Evolutionary conservation across 2,797 vertebrate genomes (phyloP), one percentile per base, ranked within the genome.

Genomic region (Manis pentadactyla): DNA sequence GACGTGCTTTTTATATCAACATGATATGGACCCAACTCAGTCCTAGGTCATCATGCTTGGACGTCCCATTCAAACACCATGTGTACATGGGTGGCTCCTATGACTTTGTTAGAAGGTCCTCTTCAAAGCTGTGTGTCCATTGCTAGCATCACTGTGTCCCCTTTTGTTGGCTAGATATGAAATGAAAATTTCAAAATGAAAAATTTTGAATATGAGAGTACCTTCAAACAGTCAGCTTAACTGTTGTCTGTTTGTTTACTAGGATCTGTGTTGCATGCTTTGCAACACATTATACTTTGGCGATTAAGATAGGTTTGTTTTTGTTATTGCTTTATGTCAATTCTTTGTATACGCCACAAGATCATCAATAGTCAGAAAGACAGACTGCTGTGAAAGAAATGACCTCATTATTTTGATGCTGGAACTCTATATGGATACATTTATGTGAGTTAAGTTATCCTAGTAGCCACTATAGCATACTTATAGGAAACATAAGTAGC

Each of bases 311-410:
- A 64, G 61, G 68, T 81, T 94, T 63, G 17, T 29, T 94, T 69
- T 86, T n/a, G 19, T 63, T 77, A 55, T 39, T 94, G 37, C 49
- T 82, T 82, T 97, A 63, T 86, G n/a, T n/a, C 18, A 78, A 14
- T 89, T 92, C 34, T 75, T 92, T 69, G 39, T 84, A 46, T 59
- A 73, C 84, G 63, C 19, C 34, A 53, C 23, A 13, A 91, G 63
- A 87, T 29, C 57, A 90, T 55, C 42, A 79, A 51, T 55, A 84
- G 21, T 42, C 68, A 91, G 66, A 83, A 69, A 64, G 42, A 59
- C 42, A 46, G 42, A 46, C 42, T 46, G 42, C 42, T 46, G 66
- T 64, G 42, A 63, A 93, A 81, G 42, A 39, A 53, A 59, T 55
- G 34, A 42, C 46, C 19, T 59, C 57, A 84, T 81, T 90, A 61